Evolutionary conservation across 2,113 vertebrate species (phyloP), one percentile per base, ranked within the genome.

Genomic region (Neodontobutis hainanensis): DNA sequence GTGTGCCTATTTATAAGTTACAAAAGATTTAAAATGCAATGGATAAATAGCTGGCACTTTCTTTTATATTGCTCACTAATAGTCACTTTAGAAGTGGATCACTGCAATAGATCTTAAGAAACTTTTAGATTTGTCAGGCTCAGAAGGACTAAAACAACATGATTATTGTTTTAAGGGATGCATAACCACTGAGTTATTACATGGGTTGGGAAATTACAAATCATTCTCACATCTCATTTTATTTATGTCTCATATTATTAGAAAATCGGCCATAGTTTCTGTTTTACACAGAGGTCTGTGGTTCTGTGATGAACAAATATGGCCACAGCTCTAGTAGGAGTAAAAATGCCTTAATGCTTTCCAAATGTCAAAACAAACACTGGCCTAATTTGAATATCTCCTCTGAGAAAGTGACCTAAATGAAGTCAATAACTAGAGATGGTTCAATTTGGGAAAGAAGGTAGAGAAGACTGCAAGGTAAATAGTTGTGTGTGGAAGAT

Each of bases 341-440:
- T 74, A 87, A 87, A 72, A 82, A 47, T 50, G n/a, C 64, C 15
- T 75, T 89, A 93, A 93, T 92, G 77, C 82, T 76, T 92, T 92
- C 91, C 93, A 93, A 91, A 94, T 95, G 92, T 94, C 86, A 84
- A 94, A 94, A 94, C 92, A 94, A 11, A 38, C 78, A 76, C 81
- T 70, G 64, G 61, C 58, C 48, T 75, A 65, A 70, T 83, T 82
- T 68, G 77, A 75, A 80, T 38, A 46, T 85, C 68, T 67, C 76
- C 36, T 34, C 57, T 78, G 80, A 75, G 62, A 52, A 64, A 57
- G 63, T 48, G 35, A 64, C 72, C 77, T 75, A 61, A 62, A 80
- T 70, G 78, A 74, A 4, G 70, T 75, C 71, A 81, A 80, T 56
- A 27, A 27, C 1, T 2, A 27, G 62, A 59, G 66, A 64, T 78